Conservation (phyloP, 2,797 vertebrate genomes). For the Atherinosoma microstoma region DNA sequence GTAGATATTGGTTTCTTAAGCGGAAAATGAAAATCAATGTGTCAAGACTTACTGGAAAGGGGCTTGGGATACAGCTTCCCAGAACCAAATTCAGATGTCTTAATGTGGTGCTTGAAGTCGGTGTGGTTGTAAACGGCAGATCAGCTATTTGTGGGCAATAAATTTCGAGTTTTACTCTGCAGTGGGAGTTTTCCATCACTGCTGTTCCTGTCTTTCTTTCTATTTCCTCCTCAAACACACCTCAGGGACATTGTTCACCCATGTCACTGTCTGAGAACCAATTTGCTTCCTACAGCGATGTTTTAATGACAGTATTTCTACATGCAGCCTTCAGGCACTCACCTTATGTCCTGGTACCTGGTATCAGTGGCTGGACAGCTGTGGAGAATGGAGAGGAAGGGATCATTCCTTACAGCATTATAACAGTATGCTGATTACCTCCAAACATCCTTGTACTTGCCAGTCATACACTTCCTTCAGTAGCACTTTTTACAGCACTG, state of each 20-base stretch:
- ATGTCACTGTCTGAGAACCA: slow-evolving; percentile 30
- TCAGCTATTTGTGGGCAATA: slow-evolving; percentile 52
- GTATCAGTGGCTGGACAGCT: slow-evolving; percentile 12
- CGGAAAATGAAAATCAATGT: slow-evolving; percentile 59
- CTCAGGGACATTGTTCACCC: slow-evolving; percentile 18
- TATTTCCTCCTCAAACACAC: slow-evolving; percentile 29
- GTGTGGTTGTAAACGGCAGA: slow-evolving; percentile 54
- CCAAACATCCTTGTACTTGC: slow-evolving; percentile 2
- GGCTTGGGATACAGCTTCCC: slow-evolving; percentile 53
- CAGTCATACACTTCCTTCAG: slow-evolving; percentile 21
- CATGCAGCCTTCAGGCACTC: slow-evolving; percentile 30
- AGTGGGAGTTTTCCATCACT: slow-evolving; percentile 31
- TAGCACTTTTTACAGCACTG: slow-evolving; percentile 26
- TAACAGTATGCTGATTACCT: not conserved
- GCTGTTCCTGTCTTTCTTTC: slow-evolving; percentile 13
- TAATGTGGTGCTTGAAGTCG: slow-evolving; percentile 57
- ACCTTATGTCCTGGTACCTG: slow-evolving; percentile 26
- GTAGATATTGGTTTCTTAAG: slow-evolving; percentile 45
- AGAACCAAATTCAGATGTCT: slow-evolving; percentile 57
- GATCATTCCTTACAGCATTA: slow-evolving; percentile 8
- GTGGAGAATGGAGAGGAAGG: slow-evolving; percentile 16
- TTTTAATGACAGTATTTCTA: slow-evolving; percentile 41
- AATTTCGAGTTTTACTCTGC: slow-evolving; percentile 32
- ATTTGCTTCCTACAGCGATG: slow-evolving; percentile 42
- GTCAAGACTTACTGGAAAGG: slow-evolving; percentile 56